Conservation (phyloP, 2,113 vertebrate species). For the Bubo scandiacus region DNA sequence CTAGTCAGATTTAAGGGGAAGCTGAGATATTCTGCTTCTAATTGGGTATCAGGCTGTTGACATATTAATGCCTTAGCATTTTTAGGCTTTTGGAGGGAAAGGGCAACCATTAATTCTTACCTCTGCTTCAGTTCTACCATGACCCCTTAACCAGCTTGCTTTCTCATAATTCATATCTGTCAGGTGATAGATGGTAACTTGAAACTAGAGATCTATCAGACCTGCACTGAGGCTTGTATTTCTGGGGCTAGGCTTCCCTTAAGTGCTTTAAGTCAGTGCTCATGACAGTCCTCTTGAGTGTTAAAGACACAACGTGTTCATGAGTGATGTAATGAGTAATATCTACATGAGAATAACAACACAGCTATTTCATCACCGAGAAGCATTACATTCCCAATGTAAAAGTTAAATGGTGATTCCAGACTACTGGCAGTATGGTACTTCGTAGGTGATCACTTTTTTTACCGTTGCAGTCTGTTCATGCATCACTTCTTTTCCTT, state of each 20-base stretch:
- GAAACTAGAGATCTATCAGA: background rate
- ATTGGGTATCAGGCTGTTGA: background rate
- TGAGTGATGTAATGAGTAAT: background rate
- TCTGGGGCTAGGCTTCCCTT: background rate
- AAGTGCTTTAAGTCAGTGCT: slow-evolving; percentile 16
- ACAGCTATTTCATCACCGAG: background rate
- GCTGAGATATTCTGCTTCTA: background rate
- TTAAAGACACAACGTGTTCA: background rate
- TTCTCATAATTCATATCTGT: background rate
- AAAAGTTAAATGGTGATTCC: background rate
- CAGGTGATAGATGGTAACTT: background rate
- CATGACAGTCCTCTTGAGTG: background rate
- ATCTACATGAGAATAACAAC: background rate
- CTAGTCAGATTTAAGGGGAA: background rate
- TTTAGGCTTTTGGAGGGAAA: background rate
- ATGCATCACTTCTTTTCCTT: background rate
- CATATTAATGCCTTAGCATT: background rate
- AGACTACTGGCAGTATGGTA: background rate
- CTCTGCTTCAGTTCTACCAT: background rate
- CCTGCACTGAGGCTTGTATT: background rate
- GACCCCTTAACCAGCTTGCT: background rate
- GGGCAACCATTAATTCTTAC: background rate
- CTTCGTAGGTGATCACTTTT: background rate
- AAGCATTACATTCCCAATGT: background rate
- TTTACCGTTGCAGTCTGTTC: background rate